Percentiles rank a stretch among this genome's conserved stretches.
Conservation (phyloP, 2,797 vertebrate species). For the Serranus cabrilla region DNA sequence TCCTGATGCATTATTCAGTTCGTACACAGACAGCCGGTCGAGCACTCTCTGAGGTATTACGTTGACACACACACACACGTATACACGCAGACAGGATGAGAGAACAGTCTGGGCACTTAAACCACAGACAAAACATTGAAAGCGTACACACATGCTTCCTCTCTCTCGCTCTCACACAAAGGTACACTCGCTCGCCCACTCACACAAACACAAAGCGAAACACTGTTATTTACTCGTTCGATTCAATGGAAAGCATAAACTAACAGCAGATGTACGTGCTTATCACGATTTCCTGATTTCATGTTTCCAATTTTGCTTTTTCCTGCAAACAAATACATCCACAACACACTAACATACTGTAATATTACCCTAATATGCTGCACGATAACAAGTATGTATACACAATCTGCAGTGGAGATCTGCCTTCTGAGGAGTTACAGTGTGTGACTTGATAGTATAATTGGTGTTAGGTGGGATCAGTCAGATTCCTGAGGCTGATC, state of each 20-base stretch:
- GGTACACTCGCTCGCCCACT: constrained; percentile 16
- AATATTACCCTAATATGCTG: not conserved
- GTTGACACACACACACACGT: constrained; percentile 12
- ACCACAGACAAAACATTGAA: constrained; percentile 71
- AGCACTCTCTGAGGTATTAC: constrained; percentile 61
- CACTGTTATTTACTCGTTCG: constrained; percentile 32
- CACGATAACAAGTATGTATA: not conserved
- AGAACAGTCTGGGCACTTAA: constrained; percentile 60
- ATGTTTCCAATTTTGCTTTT: constrained; percentile 14
- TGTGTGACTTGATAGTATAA: not conserved
- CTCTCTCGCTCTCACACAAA: constrained; percentile 53
- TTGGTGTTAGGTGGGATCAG: not conserved
- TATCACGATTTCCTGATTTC: constrained; percentile 28
- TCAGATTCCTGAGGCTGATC: not conserved
- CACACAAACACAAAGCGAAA: constrained; percentile 43
- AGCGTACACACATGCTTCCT: constrained; percentile 51
- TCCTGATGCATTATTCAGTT: constrained; percentile 80
- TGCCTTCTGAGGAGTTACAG: not conserved
- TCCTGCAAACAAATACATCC: not conserved
- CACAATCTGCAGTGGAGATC: not conserved
- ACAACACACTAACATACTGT: not conserved
- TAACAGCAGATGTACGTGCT: constrained; percentile 25
- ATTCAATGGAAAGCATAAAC: constrained; percentile 7
- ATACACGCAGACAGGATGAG: constrained; percentile 35
- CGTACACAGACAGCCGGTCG: constrained; percentile 66